Percentiles rank a stretch among this genome's conserved stretches.
These are phyloP conservation scores for Leptopilina boulardi DNA, from an alignment of 1,140 invertebrate species.

Conservation along the genomic window DNA sequence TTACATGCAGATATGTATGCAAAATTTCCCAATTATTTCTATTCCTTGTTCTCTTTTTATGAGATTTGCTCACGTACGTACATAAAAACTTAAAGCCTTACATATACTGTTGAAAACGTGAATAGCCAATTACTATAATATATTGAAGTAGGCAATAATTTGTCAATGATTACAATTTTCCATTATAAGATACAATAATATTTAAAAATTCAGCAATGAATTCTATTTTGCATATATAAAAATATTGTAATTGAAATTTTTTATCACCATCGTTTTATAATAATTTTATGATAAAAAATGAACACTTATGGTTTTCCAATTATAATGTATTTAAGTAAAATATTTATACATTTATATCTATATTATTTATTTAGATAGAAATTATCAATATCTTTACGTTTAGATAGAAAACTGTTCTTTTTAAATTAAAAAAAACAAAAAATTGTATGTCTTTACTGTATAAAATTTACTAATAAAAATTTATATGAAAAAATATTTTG, in stretches of 20 bases:
- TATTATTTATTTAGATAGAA: too few species aligned
- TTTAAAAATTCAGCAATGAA: not conserved
- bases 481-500: not conserved
- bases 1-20: not conserved
- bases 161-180: not conserved
- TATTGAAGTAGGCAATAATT: not conserved
- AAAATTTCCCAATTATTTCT: constrained; percentile 1
- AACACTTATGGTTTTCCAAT: not conserved
- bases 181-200: not conserved
- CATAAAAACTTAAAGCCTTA: not conserved
- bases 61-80: constrained; percentile 4
- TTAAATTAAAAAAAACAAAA: too few species aligned
- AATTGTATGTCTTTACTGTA: not conserved
- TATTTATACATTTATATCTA: too few species aligned
- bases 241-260: not conserved
- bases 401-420: too few species aligned
- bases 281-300: not conserved
- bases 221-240: not conserved
- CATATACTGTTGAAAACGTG: not conserved
- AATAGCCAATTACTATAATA: constrained; percentile 13
- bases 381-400: too few species aligned
- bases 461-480: not conserved
- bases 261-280: not conserved
- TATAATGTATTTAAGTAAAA: too few species aligned
- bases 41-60: not conserved